Conservation (phyloP, 2,113 vertebrate species). For the Crocuta crocuta region DNA sequence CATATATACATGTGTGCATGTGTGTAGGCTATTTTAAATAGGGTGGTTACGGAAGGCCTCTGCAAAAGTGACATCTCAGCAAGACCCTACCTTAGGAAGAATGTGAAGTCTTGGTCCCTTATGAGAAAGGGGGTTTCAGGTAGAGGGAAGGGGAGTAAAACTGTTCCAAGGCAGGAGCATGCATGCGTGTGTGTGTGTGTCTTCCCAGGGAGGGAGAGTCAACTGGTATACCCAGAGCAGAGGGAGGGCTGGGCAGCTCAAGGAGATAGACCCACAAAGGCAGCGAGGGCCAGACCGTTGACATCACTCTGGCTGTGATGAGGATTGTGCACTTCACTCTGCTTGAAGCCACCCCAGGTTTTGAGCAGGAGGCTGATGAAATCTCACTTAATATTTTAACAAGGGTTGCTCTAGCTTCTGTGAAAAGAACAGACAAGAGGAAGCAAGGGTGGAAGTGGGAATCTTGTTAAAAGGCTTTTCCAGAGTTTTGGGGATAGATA, state of each 20-base stretch:
- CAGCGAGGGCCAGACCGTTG: rapidly evolving
- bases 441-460: neutral
- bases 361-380: neutral
- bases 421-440: neutral
- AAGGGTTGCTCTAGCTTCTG: neutral
- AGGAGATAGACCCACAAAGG: too few relatives aligned
- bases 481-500: neutral
- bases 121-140: neutral
- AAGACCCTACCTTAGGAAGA: neutral
- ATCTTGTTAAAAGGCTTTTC: neutral
- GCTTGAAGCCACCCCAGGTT: neutral
- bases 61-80: neutral
- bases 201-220: neutral
- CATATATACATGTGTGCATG: neutral
- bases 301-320: neutral
- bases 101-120: neutral
- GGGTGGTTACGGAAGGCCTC: neutral
- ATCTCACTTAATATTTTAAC: neutral
- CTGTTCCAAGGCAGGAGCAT: neutral
- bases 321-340: neutral
- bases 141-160: neutral
- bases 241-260: too few relatives aligned
- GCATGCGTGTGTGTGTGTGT: too few relatives aligned
- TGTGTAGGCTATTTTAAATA: neutral
- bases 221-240: rapidly evolving